These are phyloP conservation scores for Dioctria rufipes DNA, from an alignment of 2,888 invertebrate species.

Conservation along the genomic window DNA sequence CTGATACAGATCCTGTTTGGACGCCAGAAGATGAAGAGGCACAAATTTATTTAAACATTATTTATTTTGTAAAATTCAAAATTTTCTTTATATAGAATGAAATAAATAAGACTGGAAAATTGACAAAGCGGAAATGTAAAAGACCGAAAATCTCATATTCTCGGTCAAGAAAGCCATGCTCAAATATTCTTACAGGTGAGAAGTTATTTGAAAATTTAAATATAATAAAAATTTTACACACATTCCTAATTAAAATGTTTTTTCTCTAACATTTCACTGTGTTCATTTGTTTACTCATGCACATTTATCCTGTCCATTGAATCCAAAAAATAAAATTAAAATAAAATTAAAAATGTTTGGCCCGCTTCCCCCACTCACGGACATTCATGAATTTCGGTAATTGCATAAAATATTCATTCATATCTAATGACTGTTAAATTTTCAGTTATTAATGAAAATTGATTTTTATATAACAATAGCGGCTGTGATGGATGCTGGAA, in stretches of 20 bases:
- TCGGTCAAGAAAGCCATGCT: constrained; percentile 54
- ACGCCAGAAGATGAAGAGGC: constrained; percentile 77
- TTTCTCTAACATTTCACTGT: constrained; percentile 38
- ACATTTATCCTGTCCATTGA: constrained; percentile 39
- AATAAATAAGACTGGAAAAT: constrained; percentile 52
- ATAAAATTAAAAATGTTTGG: constrained; percentile 32
- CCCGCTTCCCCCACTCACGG: constrained; percentile 33
- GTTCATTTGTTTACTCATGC: constrained; percentile 34
- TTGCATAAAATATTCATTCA: constrained; percentile 25
- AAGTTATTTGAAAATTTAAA: not conserved
- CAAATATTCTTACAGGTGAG: constrained; percentile 63
- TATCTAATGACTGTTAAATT: not conserved
- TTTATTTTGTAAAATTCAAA: not conserved
- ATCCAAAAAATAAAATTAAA: not conserved
- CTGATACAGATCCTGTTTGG: constrained; percentile 84
- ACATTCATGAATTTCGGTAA: constrained; percentile 49
- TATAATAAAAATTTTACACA: constrained; percentile 3
- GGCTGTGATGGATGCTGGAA: constrained; percentile 74
- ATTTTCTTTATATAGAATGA: constrained; percentile 55
- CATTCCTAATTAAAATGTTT: constrained; percentile 49
- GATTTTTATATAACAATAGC: constrained; percentile 65
- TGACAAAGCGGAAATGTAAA: constrained; percentile 52
- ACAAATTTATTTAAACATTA: constrained; percentile 58
- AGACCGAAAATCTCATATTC: constrained; percentile 54
- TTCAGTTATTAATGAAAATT: constrained; percentile 3